phyloP scores from a whole-genome alignment of 2,113 vertebrate species.

The Labeo rohita region DNA sequence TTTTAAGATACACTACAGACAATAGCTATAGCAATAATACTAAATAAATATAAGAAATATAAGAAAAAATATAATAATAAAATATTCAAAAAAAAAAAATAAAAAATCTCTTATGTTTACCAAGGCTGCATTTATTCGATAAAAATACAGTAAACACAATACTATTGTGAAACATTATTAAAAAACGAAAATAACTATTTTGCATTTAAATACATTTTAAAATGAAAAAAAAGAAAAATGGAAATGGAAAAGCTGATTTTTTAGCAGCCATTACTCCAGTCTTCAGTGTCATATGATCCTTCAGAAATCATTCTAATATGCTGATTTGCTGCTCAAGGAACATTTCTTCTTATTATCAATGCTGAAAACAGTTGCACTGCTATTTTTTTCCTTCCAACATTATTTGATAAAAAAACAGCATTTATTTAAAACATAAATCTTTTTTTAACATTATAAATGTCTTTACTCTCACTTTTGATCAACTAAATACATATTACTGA shows the following conservation, averaged over 20 bases:
- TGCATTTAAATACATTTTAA: not conserved
- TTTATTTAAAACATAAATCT: not conserved
- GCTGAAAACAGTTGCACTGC: not conserved
- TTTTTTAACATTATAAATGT: not conserved
- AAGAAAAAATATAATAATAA: too few species aligned
- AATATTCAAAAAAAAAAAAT: too few species aligned
- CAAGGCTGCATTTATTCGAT: not conserved
- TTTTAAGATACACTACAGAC: too few species aligned
- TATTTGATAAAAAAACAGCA: not conserved
- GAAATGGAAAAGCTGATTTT: not conserved
- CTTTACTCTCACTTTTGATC: not conserved
- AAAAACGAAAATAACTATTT: not conserved
- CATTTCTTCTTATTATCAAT: not conserved
- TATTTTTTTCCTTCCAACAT: not conserved
- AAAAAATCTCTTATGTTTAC: not conserved
- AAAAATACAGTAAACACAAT: not conserved
- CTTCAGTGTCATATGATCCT: not conserved
- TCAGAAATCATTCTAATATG: not conserved
- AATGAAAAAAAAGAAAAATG: not conserved
- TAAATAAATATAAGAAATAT: too few species aligned
- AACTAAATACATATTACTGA: not conserved
- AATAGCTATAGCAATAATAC: too few species aligned
- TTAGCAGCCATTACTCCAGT: not conserved
- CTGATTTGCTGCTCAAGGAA: not conserved
- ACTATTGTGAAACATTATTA: not conserved